Evolutionary conservation across 2,888 invertebrate genomes (phyloP).

Genomic region (Tanypteryx hageni): DNA sequence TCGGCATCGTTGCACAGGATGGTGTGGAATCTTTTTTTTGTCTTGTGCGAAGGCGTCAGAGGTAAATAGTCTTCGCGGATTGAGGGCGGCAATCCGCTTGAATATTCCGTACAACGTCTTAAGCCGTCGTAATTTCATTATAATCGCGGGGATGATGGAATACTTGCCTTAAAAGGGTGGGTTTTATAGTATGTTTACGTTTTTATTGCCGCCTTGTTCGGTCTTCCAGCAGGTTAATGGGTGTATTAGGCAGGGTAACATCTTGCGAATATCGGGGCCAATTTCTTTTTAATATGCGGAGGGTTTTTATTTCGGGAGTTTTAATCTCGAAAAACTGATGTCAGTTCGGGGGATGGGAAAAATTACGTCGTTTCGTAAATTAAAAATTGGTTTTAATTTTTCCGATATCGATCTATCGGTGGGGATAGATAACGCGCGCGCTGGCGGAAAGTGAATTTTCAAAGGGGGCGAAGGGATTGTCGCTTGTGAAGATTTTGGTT

Average conservation of each 20-base stretch:
- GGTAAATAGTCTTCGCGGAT: background rate
- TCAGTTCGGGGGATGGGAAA: background rate
- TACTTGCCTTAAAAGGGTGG: slow-evolving; percentile 14
- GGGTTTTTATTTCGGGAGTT: background rate
- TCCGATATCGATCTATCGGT: slow-evolving; percentile 20
- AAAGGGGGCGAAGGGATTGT: background rate
- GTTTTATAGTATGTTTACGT: slow-evolving; percentile 40
- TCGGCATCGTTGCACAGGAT: background rate
- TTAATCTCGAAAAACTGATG: background rate
- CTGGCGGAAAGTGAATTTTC: background rate
- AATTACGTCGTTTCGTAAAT: slow-evolving; percentile 16
- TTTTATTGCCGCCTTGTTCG: slow-evolving; percentile 17
- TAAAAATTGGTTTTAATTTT: slow-evolving; percentile 31
- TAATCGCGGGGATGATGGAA: slow-evolving; percentile 14
- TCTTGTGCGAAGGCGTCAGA: background rate
- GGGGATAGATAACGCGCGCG: background rate
- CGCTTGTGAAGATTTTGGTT: background rate
- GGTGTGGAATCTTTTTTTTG: background rate
- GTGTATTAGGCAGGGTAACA: background rate
- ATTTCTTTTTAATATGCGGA: background rate
- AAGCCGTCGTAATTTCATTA: slow-evolving; percentile 34
- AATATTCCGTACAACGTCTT: slow-evolving; percentile 21
- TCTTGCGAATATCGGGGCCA: background rate
- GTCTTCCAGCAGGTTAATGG: slow-evolving; percentile 2
- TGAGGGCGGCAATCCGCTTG: slow-evolving; percentile 7